Conservation (phyloP, 35 echinoderm and acorn worm species). For the Acanthaster planci region DNA sequence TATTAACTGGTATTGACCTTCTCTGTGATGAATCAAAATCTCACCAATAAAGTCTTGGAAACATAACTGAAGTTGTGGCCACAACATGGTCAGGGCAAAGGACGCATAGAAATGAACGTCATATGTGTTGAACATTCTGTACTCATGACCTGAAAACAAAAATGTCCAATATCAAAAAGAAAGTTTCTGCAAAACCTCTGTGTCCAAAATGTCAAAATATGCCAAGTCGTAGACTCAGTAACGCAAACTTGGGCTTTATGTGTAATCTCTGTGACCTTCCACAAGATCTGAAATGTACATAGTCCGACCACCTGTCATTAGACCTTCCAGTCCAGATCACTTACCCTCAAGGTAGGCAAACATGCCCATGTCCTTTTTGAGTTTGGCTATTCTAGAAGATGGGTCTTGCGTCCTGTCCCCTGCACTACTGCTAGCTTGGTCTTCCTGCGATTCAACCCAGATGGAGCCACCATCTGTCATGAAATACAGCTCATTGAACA, state of each 20-base stretch:
- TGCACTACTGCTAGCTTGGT: conserved; percentile 48
- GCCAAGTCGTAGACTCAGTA: no score
- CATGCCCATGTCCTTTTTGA: conserved; percentile 73
- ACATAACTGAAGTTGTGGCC: conserved; percentile 91
- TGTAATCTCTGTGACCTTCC: no score
- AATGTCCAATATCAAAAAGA: no score
- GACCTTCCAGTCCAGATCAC: no score
- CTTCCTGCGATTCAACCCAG: conserved; percentile 73
- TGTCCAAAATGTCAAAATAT: no score
- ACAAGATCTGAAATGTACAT: no score
- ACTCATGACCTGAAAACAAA: conserved; percentile 99
- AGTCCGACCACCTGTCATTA: no score
- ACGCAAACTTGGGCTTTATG: no score
- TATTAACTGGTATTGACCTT: no score
- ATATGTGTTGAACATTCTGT: conserved; percentile 99
- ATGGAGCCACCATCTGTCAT: conserved; percentile 90
- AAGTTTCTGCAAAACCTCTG: no score
- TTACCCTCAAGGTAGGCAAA: conserved; percentile 97
- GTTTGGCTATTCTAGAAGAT: background rate
- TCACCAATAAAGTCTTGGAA: conserved; percentile 95
- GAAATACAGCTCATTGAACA: conserved; percentile 98
- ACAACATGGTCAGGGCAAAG: conserved; percentile 93
- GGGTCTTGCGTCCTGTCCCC: conserved; percentile 29
- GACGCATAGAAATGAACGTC: conserved; percentile 99
- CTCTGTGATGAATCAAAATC: background rate